Conservation (phyloP, 2,888 invertebrate genomes). For the Ephialtes manifestator region DNA sequence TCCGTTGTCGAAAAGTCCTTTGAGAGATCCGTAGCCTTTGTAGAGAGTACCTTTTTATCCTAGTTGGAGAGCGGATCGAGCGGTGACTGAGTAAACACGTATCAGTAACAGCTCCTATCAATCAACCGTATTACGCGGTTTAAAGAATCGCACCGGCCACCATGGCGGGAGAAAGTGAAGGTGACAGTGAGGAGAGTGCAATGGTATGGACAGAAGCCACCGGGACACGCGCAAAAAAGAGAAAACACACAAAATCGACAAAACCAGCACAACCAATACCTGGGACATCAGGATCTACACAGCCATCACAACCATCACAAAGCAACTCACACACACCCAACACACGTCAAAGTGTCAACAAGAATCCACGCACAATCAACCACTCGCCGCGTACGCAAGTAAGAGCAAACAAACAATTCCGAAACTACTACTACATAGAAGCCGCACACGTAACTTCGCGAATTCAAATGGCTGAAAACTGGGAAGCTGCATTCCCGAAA, state of each 20-base stretch:
- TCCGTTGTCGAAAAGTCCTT: no score
- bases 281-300: no score
- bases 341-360: background rate
- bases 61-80: no score
- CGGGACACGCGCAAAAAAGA: no score
- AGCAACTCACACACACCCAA: background rate
- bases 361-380: background rate
- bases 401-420: background rate
- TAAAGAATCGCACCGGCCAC: background rate
- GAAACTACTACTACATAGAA: conserved; percentile 8
- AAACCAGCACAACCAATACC: no score
- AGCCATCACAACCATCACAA: background rate
- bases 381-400: conserved; percentile 12
- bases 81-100: conserved; percentile 24
- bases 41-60: no score
- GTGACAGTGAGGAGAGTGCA: no score
- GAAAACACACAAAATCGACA: no score
- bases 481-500: conserved; percentile 2
- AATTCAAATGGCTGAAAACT: background rate
- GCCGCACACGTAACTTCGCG: background rate
- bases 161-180: background rate
- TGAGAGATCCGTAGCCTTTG: no score
- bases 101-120: background rate
- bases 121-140: no score
- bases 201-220: no score